Conservation (phyloP, 2,888 invertebrate species). For the Leptopterna dolabrata region DNA sequence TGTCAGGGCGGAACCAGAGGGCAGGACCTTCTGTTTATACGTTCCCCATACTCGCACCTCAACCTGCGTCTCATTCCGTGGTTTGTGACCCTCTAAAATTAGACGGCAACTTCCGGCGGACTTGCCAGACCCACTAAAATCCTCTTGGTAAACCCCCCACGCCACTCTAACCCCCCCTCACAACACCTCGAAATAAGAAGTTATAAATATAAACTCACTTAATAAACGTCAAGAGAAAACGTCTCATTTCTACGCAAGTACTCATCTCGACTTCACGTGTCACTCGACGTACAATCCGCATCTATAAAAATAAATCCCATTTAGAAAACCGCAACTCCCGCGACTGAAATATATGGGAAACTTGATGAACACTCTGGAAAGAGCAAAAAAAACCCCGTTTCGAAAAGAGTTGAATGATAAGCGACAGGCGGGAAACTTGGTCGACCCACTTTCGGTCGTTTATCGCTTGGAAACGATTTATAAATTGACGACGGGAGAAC, state of each 20-base stretch:
- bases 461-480: background rate
- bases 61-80: background rate
- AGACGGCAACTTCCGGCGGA: background rate
- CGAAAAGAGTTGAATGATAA: background rate
- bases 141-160: background rate
- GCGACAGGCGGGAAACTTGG: background rate
- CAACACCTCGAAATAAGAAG: background rate
- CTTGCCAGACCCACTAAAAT: background rate
- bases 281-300: background rate
- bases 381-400: background rate
- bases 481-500: background rate
- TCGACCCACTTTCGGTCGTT: background rate
- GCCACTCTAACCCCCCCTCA: no score
- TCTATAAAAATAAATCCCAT: background rate
- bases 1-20: no score
- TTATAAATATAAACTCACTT: background rate
- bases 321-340: background rate
- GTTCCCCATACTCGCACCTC: background rate
- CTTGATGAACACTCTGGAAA: background rate
- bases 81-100: background rate
- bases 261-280: background rate
- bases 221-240: background rate
- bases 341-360: background rate
- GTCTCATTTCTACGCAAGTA: background rate
- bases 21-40: background rate